Conservation (phyloP, 2,113 vertebrate species). For the Xenotilapia longispinis region DNA sequence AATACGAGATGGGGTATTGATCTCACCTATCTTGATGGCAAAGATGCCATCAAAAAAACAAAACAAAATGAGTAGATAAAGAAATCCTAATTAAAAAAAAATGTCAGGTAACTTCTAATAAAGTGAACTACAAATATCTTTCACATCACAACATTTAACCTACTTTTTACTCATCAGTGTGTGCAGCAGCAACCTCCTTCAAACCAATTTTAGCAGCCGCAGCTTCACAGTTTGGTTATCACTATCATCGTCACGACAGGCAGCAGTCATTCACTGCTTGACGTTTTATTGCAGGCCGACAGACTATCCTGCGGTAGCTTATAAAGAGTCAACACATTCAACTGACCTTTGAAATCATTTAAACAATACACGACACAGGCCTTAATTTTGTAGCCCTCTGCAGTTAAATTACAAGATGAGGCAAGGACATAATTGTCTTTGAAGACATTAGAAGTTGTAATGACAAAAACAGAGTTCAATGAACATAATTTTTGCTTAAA, state of each 20-base stretch:
- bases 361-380: background rate
- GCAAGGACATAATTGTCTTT: background rate
- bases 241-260: rapidly evolving
- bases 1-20: background rate
- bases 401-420: background rate
- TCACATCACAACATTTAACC: background rate
- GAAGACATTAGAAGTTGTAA: background rate
- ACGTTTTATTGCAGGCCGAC: background rate
- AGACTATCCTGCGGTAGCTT: background rate
- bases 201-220: background rate
- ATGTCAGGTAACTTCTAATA: background rate
- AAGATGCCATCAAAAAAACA: background rate
- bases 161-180: background rate
- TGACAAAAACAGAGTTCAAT: background rate
- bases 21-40: background rate
- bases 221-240: background rate
- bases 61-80: background rate
- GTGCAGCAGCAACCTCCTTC: background rate
- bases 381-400: background rate
- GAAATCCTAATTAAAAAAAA: background rate
- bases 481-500: background rate
- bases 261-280: background rate
- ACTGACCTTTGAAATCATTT: background rate
- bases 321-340: background rate
- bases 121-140: background rate